phyloP scores from a whole-genome alignment of 2,113 vertebrate genomes.

The Marmota monax region DNA sequence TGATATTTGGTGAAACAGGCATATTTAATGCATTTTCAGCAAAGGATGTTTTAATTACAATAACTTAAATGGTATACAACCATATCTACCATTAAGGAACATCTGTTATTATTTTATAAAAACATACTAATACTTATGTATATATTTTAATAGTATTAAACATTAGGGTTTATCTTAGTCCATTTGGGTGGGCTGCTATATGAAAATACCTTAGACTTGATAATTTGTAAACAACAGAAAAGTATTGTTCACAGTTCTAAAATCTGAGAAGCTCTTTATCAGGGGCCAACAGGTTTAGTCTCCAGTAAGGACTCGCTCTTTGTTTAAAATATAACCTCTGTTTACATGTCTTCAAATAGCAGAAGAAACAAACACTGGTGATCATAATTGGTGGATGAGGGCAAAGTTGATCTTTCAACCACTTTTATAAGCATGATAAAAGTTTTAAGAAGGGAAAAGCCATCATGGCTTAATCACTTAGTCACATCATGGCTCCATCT shows the following conservation, averaged over 20 bases:
- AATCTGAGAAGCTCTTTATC: background rate
- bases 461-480: background rate
- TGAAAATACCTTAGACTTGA: background rate
- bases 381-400: background rate
- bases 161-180: background rate
- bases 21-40: background rate
- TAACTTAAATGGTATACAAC: no score
- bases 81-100: background rate
- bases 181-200: background rate
- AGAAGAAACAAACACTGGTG: background rate
- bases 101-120: background rate
- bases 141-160: background rate
- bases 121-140: background rate
- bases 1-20: background rate
- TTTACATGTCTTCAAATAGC: no score
- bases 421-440: background rate
- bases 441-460: background rate
- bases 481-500: no score
- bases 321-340: background rate
- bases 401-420: background rate
- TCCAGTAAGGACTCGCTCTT: background rate
- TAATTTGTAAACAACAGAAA: background rate
- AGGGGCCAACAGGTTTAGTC: background rate
- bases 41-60: background rate
- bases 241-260: background rate